Base-by-base conservation (phyloP, 2,888 invertebrate genomes). In the Hypolimnas misippus region DNA sequence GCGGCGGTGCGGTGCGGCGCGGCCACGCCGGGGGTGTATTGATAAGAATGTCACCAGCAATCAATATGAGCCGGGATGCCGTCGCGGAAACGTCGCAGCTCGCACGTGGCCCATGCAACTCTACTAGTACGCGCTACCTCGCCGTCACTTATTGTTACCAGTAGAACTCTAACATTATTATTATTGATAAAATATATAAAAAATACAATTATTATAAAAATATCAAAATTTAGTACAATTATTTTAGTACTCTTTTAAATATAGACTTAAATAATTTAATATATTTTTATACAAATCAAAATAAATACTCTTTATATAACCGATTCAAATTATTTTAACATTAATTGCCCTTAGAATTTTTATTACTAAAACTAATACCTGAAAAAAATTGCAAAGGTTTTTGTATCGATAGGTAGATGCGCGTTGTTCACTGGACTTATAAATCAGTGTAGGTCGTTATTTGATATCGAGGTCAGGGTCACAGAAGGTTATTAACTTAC, bases 21-120 rank as follows among this genome's bases (percentile, higher is more conserved):
- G 67, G 81, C 71, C 73, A 72, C 76, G 73, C 87, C n/a, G 88
- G 92, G 81, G 83, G 81, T 78, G 92, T 89, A 92, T 92, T 93
- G 93, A 93, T 93, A 93, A 93, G 91, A 93, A 93, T 94, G 94
- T 94, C 94, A 93, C 93, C 93, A 86, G 84, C 82, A 93, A 93
- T 93, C 94, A 93, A 94, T 94, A 93, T 90, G 89, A 88, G 87
- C 87, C 87, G 89, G 92, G 81, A 73, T 76, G 76, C 76, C 76
- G 76, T 73, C 74, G 72, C 74, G 77, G 62, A 67, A 66, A 63
- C 69, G 58, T 63, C 54, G 58, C 44, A 16, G n/a, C 49, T 38
- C 57, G 51, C 12, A 16, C 17, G 59, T 42, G 51, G 21, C 51
- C 17, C 19, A 29, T 42, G 38, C 58, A 40, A 33, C n/a, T 21